Conservation (phyloP, 2,888 invertebrate species). For the Laothoe populi region DNA sequence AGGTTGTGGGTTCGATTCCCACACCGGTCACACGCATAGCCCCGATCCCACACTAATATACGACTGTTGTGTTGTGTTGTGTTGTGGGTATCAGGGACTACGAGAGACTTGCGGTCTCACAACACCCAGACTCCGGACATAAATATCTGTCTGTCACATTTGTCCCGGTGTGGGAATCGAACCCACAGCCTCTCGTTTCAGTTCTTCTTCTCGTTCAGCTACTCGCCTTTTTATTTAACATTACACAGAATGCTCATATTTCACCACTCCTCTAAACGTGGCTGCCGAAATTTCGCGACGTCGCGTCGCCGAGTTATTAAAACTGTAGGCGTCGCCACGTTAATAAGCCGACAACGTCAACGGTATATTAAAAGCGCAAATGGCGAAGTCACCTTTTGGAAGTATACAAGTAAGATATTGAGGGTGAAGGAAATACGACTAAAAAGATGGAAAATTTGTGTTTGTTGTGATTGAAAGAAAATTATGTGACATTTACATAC, state of each 20-base stretch:
- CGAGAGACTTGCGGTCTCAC: too few species aligned
- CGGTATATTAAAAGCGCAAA: slow-evolving; percentile 41
- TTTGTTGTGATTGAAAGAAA: not conserved
- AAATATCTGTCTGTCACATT: too few species aligned
- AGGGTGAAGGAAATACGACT: not conserved
- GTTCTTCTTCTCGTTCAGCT: too few species aligned
- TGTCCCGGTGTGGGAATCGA: too few species aligned
- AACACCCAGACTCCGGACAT: too few species aligned
- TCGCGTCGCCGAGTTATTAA: slow-evolving; percentile 46
- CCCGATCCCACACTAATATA: too few species aligned
- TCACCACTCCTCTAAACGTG: slow-evolving; percentile 23
- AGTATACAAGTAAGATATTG: slow-evolving; percentile 1
- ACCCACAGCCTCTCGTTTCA: too few species aligned
- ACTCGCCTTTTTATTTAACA: slow-evolving; percentile 4
- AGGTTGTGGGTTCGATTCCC: too few species aligned
- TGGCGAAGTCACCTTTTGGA: slow-evolving; percentile 19
- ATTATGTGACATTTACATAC: not conserved
- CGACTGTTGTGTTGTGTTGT: too few species aligned
- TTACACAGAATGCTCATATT: slow-evolving; percentile 15
- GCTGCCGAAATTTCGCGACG: slow-evolving; percentile 44
- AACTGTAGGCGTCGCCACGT: slow-evolving; percentile 39
- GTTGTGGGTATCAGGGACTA: too few species aligned
- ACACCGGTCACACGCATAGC: too few species aligned
- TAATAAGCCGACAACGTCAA: slow-evolving; percentile 41
- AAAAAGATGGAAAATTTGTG: not conserved